Evolutionary conservation across 30 jellyfish, hydroid and myxozoan genomes (phyloP).

Genomic region (Rhopilema esculentum): DNA sequence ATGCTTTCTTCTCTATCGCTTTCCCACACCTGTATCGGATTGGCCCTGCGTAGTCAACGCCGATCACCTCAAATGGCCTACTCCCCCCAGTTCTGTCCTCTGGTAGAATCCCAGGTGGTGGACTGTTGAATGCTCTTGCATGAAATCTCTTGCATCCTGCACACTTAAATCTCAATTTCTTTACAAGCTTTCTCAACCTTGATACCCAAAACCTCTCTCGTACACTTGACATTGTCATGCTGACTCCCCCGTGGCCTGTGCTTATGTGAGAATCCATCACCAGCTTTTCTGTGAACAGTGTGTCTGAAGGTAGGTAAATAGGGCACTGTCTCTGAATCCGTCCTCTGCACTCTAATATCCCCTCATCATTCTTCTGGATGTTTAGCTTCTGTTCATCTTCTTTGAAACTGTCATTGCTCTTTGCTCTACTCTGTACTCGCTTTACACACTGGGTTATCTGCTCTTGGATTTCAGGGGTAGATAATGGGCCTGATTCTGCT

Average conservation of each 20-base stretch:
- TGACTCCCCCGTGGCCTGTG: no score
- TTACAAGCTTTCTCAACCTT: constrained; percentile 29
- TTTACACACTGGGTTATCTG: constrained; percentile 4
- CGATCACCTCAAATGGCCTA: constrained; percentile 57
- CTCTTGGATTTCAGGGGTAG: constrained; percentile 46
- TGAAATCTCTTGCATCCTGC: constrained; percentile 60
- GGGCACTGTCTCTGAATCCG: constrained; percentile 63
- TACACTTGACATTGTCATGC: no score
- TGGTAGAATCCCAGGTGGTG: constrained; percentile 39
- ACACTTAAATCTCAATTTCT: constrained; percentile 23
- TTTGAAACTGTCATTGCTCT: constrained; percentile 16
- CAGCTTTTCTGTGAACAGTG: constrained; percentile 31
- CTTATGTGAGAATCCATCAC: no score
- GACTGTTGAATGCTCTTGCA: constrained; percentile 23
- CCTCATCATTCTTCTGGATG: constrained; percentile 25
- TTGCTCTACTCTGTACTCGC: constrained; percentile 9
- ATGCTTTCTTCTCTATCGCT: constrained; percentile 47
- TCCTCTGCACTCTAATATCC: no score
- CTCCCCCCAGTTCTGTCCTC: constrained; percentile 36
- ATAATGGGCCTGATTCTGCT: constrained; percentile 38
- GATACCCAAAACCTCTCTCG: no score
- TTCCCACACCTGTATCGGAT: constrained; percentile 10
- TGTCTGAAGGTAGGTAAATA: constrained; percentile 27
- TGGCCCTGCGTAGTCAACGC: constrained; percentile 72
- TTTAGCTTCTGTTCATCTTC: constrained; percentile 27